These are phyloP conservation scores for Pipra filicauda DNA, from an alignment of 2,113 vertebrate species.

Conservation along the genomic window DNA sequence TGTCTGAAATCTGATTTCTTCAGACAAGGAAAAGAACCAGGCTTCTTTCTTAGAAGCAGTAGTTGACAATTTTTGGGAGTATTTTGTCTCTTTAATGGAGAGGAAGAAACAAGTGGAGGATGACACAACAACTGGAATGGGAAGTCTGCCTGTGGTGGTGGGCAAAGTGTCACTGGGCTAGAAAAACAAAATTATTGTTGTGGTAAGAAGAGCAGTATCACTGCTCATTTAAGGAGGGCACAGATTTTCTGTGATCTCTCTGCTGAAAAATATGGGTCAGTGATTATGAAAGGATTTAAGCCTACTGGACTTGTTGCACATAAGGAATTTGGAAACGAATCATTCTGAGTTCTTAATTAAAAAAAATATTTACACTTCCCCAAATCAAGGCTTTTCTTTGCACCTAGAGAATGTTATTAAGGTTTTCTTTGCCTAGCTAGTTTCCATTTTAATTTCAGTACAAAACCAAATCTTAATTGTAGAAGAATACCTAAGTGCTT, in stretches of 20 bases:
- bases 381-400: not conserved
- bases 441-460: not conserved
- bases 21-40: not conserved
- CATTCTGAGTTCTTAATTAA: not conserved
- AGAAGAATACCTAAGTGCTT: not conserved
- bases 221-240: not conserved
- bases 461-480: not conserved
- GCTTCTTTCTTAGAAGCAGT: not conserved
- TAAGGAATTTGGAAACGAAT: conserved; percentile 30
- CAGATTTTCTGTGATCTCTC: not conserved
- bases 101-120: not conserved
- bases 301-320: not conserved
- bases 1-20: not conserved
- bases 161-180: not conserved
- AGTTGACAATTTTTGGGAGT: not conserved
- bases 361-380: not conserved
- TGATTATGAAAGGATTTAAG: not conserved
- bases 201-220: not conserved
- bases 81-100: not conserved
- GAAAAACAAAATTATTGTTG: not conserved
- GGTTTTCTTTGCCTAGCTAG: not conserved
- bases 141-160: not conserved
- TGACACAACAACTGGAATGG: not conserved
- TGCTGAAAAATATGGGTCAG: not conserved
- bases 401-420: not conserved